Evolutionary conservation across 2,888 invertebrate species (phyloP).

Genomic region (Amorpha juglandis): DNA sequence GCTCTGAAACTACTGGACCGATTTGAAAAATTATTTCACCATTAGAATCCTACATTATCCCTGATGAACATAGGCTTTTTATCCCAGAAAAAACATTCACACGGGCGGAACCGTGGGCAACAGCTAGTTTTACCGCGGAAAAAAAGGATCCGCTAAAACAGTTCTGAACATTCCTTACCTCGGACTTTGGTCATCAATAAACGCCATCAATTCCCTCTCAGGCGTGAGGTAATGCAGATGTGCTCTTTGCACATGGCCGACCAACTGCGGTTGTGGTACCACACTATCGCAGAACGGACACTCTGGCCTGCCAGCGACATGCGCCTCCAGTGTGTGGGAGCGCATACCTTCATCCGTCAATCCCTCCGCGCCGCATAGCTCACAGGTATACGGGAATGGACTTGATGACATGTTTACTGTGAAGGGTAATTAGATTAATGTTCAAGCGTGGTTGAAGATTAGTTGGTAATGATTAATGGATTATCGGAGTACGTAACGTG

Average conservation of each 20-base stretch:
- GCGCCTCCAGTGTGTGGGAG: constrained; percentile 90
- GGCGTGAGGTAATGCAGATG: constrained; percentile 93
- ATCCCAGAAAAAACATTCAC: too few relatives aligned
- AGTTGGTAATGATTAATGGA: too few relatives aligned
- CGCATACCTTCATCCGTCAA: constrained; percentile 91
- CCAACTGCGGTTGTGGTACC: constrained; percentile 89
- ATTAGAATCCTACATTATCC: too few relatives aligned
- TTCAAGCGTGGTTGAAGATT: not conserved
- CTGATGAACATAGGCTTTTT: too few relatives aligned
- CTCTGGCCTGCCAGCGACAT: constrained; percentile 90
- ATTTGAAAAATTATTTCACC: too few relatives aligned
- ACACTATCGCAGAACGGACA: constrained; percentile 93
- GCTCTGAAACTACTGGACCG: too few relatives aligned
- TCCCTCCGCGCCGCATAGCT: constrained; percentile 93
- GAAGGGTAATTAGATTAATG: not conserved
- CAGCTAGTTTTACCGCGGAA: too few relatives aligned
- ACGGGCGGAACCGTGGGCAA: too few relatives aligned
- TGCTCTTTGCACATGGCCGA: constrained; percentile 92
- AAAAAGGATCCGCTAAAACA: too few relatives aligned
- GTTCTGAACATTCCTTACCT: constrained; percentile 54
- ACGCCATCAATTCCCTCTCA: constrained; percentile 90
- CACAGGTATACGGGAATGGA: constrained; percentile 86
- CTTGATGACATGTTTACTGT: constrained; percentile 67
- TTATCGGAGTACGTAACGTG: too few relatives aligned
- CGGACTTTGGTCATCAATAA: constrained; percentile 89